Conservation (phyloP, 2,888 invertebrate species). For the Protodeltote pygarga region DNA sequence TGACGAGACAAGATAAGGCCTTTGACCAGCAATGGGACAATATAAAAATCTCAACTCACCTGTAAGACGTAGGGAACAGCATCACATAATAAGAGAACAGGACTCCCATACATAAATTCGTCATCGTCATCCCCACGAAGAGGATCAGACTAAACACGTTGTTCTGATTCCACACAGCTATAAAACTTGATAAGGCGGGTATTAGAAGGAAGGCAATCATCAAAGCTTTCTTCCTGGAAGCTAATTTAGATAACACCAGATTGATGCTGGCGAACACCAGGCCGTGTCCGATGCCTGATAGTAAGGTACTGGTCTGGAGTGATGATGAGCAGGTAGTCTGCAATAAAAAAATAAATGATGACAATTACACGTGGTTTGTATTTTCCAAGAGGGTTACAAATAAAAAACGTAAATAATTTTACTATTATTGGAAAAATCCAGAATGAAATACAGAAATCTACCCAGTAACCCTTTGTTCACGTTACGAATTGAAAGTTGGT, state of each 20-base stretch:
- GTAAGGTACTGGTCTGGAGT: slow-evolving; percentile 27
- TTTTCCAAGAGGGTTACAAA: too few species aligned
- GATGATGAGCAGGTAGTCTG: slow-evolving; percentile 27
- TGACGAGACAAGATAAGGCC: too few species aligned
- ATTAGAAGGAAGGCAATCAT: slow-evolving; percentile 42
- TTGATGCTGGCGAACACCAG: slow-evolving; percentile 43
- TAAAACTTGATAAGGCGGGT: slow-evolving; percentile 40
- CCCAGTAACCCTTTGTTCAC: too few species aligned
- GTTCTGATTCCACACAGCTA: slow-evolving; percentile 43
- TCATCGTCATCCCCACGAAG: slow-evolving; percentile 53
- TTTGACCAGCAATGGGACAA: too few species aligned
- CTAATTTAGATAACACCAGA: slow-evolving; percentile 39
- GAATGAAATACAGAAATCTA: too few species aligned
- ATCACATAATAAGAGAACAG: slow-evolving; percentile 49
- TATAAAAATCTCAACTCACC: slow-evolving; percentile 10
- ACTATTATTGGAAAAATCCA: too few species aligned
- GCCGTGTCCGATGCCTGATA: slow-evolving; percentile 36
- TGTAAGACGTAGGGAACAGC: slow-evolving; percentile 38
- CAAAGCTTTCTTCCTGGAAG: slow-evolving; percentile 49
- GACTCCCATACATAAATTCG: slow-evolving; percentile 50
- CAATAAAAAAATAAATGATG: neutral
- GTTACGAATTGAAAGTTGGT: too few species aligned
- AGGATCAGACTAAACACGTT: slow-evolving; percentile 45
- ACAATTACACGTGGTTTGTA: neutral
- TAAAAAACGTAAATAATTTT: too few species aligned